A percentile compares a stretch with the other conserved stretches of the same genome.
Evolutionary conservation across 1,140 invertebrate genomes (phyloP).

Genomic region (Neodiprion pinetum): DNA sequence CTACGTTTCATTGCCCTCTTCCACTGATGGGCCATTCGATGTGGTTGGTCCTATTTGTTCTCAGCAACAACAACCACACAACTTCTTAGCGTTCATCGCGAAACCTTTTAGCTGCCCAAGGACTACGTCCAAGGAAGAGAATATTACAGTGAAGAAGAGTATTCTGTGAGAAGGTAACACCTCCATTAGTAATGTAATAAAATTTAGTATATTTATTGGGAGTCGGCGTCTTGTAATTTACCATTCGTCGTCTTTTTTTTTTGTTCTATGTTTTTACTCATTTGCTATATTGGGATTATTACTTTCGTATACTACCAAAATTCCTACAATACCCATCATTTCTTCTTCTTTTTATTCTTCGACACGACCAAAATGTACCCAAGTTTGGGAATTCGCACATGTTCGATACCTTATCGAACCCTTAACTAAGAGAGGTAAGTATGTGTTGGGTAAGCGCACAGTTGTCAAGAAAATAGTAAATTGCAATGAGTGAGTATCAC

Average conservation of each 20-base stretch:
- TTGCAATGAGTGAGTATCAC: too few species aligned
- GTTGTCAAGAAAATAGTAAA: too few species aligned
- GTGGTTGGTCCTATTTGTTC: slow-evolving; percentile 43
- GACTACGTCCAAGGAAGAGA: slow-evolving; percentile 35
- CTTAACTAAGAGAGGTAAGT: too few species aligned
- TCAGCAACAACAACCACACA: slow-evolving; percentile 34
- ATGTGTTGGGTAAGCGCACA: too few species aligned
- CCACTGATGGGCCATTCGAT: slow-evolving; percentile 40
- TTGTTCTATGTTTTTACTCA: slow-evolving; percentile 25
- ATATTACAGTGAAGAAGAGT: slow-evolving; percentile 39
- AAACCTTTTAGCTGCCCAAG: slow-evolving; percentile 44
- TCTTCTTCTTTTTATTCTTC: too few species aligned
- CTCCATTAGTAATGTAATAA: slow-evolving; percentile 51
- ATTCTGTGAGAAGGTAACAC: slow-evolving; percentile 49
- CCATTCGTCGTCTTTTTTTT: slow-evolving; percentile 31
- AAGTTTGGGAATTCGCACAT: too few species aligned
- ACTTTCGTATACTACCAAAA: slow-evolving; percentile 9
- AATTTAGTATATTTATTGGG: slow-evolving; percentile 46
- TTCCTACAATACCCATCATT: background rate
- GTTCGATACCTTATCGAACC: too few species aligned
- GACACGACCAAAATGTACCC: too few species aligned
- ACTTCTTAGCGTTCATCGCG: slow-evolving; percentile 43
- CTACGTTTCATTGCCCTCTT: slow-evolving; percentile 45
- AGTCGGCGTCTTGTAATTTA: slow-evolving; percentile 45
- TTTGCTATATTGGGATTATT: slow-evolving; percentile 17